Evolutionary conservation across 2,113 vertebrate genomes (phyloP), one percentile per base, ranked within the genome.

Genomic region (Vidua chalybeata): DNA sequence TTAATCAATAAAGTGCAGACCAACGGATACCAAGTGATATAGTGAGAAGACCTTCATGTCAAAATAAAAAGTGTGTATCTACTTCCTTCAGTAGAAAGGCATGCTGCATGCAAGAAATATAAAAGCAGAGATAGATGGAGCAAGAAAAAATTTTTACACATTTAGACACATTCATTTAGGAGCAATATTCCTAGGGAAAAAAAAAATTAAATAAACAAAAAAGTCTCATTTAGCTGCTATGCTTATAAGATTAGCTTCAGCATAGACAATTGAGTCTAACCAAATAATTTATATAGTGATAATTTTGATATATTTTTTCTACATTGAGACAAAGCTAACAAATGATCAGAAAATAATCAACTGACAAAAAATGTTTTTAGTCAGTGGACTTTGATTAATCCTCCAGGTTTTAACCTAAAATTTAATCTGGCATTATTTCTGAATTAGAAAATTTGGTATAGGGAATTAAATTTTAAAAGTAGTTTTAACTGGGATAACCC

Each of bases 191-290:
- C 10, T 20, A 13, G 10, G 9, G 35, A 35, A 8, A 89, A 63
- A 63, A 39, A 21, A 49, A 9, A 12, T 52, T 37, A 15, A 39
- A 52, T 13, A 39, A 79, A 22, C 1, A 68, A 30, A 2, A 46
- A 79, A 45, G 1, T 3, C 1, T 4, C 22, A 39, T 3, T 35
- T 35, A 61, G 15, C 23, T 72, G 7, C 13, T 4, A 0, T 72
- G 16, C 10, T 79, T 3, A 45, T 23, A 71, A 76, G 8, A 67
- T 35, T 27, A 8, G 1, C 4, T 78, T 72, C 15, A 64, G 10
- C 18, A 52, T 14, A 19, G 11, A 79, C 22, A 87, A 82, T 31
- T 8, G 3, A 56, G 2, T 18, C 15, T 46, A 75, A 68, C 3
- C 41, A 72, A 78, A 56, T 45, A 6, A 82, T 72, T 78, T 45